Evolutionary conservation across 2,113 vertebrate genomes (phyloP), one percentile per base, ranked within the genome.

Genomic region (Lepus americanus): DNA sequence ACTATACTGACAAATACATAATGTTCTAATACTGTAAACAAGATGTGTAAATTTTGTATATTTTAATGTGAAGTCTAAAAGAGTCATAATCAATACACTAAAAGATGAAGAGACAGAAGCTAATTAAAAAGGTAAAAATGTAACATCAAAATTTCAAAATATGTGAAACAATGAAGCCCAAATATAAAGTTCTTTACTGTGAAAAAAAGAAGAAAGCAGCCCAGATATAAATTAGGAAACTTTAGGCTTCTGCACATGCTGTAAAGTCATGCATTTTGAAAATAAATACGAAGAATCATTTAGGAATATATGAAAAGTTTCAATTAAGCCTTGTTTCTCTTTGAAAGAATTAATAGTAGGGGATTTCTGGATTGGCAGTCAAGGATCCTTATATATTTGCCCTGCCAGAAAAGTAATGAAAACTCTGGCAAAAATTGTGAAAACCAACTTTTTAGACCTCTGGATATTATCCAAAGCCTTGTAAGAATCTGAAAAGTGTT

Each of bases 301-400:
- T 88, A 55, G 17, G 92, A 72, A 6, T 79, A 1, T 79, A 44
- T 81, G 51, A 92, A 55, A 87, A 64, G 0, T 85, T 70, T 88
- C 12, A n/a, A 33, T n/a, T 69, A 5, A 78, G 53, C 49, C 83
- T 73, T n/a, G 25, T 92, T 94, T 83, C 9, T 10, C 33, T 93
- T 81, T 91, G 61, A 88, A 51, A 78, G 86, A 77, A 89, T 87
- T 94, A 73, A 53, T 80, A 67, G 12, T 61, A n/a, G 33, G 17
- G 25, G 11, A 63, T 16, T 78, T 73, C 27, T 70, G 9, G 13
- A 69, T 51, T 63, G 27, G 51, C 51, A 61, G 31, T 69, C 39
- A 10, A 61, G 53, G 33, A 44, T 14, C 27, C 82, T 22, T 63
- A 29, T 79, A 89, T 79, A 90, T 67, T 89, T 61, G 6, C 29